A percentile compares a stretch with the other conserved stretches of the same genome.
These are phyloP conservation scores for Carlito syrichta DNA, from an alignment of 2,113 vertebrate species.

Conservation along the genomic window DNA sequence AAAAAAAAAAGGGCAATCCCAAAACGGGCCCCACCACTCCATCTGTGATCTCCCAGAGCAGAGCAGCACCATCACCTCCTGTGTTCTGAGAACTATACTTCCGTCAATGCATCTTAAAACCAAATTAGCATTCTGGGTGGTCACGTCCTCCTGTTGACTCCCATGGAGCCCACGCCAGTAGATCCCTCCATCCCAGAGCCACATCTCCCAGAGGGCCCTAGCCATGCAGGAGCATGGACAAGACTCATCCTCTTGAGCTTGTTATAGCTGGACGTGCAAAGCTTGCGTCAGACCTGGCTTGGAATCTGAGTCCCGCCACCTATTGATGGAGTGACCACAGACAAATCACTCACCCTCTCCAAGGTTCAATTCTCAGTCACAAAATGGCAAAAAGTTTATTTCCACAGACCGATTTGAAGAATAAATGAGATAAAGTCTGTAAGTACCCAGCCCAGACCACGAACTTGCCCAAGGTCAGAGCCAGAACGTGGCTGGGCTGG, in stretches of 20 bases:
- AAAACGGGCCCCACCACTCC: neutral
- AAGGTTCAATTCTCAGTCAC: conserved; percentile 6
- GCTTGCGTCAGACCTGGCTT: neutral
- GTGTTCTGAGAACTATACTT: neutral
- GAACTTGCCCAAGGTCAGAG: neutral
- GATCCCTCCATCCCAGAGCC: neutral
- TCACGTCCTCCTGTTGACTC: neutral
- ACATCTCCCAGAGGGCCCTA: neutral
- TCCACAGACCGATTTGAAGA: neutral
- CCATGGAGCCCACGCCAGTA: neutral
- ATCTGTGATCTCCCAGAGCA: neutral
- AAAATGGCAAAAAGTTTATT: neutral
- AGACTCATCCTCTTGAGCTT: neutral
- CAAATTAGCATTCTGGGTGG: neutral
- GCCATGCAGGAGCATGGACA: neutral
- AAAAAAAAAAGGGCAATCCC: neutral
- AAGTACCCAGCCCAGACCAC: neutral
- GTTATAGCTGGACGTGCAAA: neutral
- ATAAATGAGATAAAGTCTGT: neutral
- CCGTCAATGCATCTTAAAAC: neutral
- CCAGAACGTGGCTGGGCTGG: neutral
- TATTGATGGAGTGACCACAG: neutral
- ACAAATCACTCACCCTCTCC: neutral
- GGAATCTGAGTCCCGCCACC: neutral
- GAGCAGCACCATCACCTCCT: neutral